Evolutionary conservation across 2,888 invertebrate genomes (phyloP).

Genomic region (Sminthurinus aureus): DNA sequence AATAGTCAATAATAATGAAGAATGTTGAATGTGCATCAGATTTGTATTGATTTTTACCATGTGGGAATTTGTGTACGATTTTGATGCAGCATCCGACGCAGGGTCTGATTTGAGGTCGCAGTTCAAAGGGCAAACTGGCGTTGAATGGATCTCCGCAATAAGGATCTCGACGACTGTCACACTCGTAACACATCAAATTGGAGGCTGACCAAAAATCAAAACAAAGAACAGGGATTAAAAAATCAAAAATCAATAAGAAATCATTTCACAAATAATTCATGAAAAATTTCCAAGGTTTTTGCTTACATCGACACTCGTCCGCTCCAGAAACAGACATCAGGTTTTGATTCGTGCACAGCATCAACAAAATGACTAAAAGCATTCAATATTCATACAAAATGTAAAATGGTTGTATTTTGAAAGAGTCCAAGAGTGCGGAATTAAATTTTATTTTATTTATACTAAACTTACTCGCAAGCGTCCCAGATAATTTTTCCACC

Average conservation of each 20-base stretch:
- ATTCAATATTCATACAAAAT: no score
- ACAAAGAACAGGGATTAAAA: not conserved
- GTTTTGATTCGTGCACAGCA: no score
- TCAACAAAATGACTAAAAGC: no score
- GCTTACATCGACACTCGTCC: not conserved
- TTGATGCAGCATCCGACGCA: not conserved
- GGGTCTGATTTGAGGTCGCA: not conserved
- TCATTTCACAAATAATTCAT: not conserved
- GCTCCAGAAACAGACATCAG: not conserved
- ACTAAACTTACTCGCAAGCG: no score
- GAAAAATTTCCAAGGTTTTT: not conserved
- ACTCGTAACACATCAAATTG: not conserved
- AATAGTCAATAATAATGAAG: not conserved
- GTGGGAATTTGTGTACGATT: not conserved
- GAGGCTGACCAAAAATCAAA: not conserved
- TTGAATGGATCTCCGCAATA: not conserved
- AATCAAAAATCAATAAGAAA: not conserved
- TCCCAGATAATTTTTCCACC: no score
- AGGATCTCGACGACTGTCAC: not conserved
- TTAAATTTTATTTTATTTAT: no score
- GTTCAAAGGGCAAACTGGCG: not conserved
- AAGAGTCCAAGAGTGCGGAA: no score
- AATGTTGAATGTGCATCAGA: not conserved
- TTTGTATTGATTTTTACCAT: not conserved
- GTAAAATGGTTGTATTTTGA: no score